phyloP scores from a whole-genome alignment of 2,888 invertebrate genomes.

The Phragmatobia fuliginosa region DNA sequence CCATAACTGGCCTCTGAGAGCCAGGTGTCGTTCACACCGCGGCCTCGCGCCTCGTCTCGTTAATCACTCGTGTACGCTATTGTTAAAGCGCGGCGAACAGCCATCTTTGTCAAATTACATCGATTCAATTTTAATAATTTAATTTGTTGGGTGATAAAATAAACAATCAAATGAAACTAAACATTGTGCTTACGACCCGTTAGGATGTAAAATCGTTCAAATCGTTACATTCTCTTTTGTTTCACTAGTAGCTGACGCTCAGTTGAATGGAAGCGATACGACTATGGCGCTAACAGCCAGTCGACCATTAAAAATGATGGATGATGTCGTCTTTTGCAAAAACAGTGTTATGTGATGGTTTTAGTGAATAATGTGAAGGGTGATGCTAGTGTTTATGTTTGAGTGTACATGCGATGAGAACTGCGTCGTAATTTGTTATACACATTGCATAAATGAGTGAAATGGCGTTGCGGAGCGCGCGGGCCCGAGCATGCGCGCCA shows the following conservation, averaged over 20 bases:
- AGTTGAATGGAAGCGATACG: constrained; percentile 84
- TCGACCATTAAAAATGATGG: constrained; percentile 84
- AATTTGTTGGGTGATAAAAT: constrained; percentile 65
- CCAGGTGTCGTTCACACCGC: constrained; percentile 88
- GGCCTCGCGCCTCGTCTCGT: constrained; percentile 87
- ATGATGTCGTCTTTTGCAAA: constrained; percentile 82
- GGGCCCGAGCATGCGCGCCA: constrained; percentile 86
- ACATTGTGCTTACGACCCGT: constrained; percentile 70
- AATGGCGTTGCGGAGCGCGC: constrained; percentile 86
- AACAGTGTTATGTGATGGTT: constrained; percentile 80
- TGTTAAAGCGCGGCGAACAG: constrained; percentile 84
- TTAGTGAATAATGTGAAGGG: constrained; percentile 81
- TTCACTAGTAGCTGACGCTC: constrained; percentile 79
- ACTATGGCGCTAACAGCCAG: constrained; percentile 79
- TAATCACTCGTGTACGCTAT: constrained; percentile 86
- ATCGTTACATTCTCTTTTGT: constrained; percentile 84
- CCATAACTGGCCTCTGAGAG: constrained; percentile 86
- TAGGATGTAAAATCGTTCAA: constrained; percentile 71
- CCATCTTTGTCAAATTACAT: constrained; percentile 86
- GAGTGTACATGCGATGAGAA: constrained; percentile 77
- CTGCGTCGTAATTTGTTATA: constrained; percentile 84
- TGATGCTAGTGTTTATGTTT: constrained; percentile 77
- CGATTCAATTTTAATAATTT: constrained; percentile 80
- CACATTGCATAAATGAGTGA: constrained; percentile 85
- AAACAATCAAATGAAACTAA: constrained; percentile 75